A percentile compares a stretch with the other conserved stretches of the same genome.
phyloP scores from a whole-genome alignment of 1,140 invertebrate species.

The Medauroidea extradentata region DNA sequence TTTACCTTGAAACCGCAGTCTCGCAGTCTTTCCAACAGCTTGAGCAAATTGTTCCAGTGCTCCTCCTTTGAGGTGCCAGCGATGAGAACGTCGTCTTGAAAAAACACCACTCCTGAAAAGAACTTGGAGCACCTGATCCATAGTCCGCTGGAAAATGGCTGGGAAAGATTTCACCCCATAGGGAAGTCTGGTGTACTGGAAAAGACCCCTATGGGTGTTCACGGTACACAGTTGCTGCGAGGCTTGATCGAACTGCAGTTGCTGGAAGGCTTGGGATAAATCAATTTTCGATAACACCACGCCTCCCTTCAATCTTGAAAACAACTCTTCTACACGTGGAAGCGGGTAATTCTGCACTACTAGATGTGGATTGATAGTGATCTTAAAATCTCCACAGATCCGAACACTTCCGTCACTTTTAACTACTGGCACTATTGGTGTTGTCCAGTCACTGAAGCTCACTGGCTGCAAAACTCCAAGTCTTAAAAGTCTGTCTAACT shows the following conservation, averaged over 20 bases:
- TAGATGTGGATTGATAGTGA: neutral
- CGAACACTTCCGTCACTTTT: slow-evolving; percentile 30
- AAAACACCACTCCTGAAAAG: no score
- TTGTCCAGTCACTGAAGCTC: slow-evolving; percentile 29
- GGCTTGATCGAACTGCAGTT: neutral
- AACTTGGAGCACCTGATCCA: neutral
- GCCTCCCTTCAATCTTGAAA: neutral
- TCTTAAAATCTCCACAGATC: slow-evolving; percentile 33
- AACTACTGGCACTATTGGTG: slow-evolving; percentile 32
- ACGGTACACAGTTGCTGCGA: neutral
- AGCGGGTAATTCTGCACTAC: slow-evolving; percentile 1
- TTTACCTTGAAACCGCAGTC: neutral
- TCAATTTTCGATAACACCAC: neutral
- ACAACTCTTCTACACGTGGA: neutral
- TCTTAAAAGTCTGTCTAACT: neutral
- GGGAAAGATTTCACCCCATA: neutral
- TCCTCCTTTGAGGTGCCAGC: neutral
- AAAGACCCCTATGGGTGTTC: slow-evolving; percentile 1
- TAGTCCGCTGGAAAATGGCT: neutral
- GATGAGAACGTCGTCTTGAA: no score
- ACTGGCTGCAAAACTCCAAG: slow-evolving; percentile 8
- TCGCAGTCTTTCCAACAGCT: neutral
- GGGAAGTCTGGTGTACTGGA: neutral
- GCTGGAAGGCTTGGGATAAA: neutral
- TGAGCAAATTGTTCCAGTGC: neutral